phyloP scores from a whole-genome alignment of 2,113 vertebrate genomes.

The Tyto alba region DNA sequence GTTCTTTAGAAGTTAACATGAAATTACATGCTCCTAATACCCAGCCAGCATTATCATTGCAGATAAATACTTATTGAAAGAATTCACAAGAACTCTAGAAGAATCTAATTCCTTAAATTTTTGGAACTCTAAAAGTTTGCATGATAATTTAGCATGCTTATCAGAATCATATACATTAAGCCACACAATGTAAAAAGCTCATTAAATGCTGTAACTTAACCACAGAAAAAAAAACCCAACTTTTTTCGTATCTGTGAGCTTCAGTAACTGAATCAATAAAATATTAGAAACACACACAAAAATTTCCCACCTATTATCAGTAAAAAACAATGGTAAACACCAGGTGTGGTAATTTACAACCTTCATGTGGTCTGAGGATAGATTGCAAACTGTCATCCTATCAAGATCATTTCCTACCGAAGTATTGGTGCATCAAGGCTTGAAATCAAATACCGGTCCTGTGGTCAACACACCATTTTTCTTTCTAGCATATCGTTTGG shows the following conservation, averaged over 20 bases:
- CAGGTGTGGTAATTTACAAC: constrained; percentile 25
- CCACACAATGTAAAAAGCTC: not conserved
- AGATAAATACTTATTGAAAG: not conserved
- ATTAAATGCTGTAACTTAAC: not conserved
- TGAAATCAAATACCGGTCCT: not conserved
- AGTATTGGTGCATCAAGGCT: not conserved
- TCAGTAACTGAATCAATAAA: constrained; percentile 8
- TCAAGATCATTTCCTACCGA: not conserved
- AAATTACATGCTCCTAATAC: not conserved
- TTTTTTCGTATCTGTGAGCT: not conserved
- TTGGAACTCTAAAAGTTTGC: not conserved
- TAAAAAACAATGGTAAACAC: constrained; percentile 21
- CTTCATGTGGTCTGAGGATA: not conserved
- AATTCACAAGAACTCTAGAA: not conserved
- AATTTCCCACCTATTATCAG: not conserved
- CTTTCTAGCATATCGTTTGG: not conserved
- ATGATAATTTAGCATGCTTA: not conserved
- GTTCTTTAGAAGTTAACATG: not conserved
- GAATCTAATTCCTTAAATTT: not conserved
- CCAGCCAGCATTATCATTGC: not conserved
- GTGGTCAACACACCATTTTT: not conserved
- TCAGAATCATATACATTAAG: not conserved
- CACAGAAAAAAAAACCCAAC: not conserved
- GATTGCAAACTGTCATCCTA: not conserved
- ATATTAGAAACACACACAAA: not conserved